Evolutionary conservation across 2,113 vertebrate genomes (phyloP), one percentile per base, ranked within the genome.

Genomic region (Poeciliopsis retropinna): DNA sequence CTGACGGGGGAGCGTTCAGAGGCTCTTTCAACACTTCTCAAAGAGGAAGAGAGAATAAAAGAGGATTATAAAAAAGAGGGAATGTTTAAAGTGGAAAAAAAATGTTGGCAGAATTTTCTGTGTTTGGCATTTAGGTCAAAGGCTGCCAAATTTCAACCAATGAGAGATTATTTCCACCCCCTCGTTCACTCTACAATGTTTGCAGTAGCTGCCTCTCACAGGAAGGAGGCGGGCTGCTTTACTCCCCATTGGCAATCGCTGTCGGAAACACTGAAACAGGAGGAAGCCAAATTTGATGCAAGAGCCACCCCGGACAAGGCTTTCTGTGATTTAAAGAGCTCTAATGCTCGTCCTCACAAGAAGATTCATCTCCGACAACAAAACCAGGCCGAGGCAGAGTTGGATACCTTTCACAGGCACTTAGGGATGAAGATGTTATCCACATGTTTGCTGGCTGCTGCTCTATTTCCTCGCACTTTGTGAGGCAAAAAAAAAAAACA

Each of bases 101-200:
- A 78, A 82, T 81, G 83, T 85, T 92, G 85, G 82, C 84, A 73
- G 74, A 72, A 85, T 85, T 80, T 85, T 90, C 83, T 64, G 30
- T 86, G 84, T 91, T 89, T 87, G 79, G 67, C 85, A 89, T 84
- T 90, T 88, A 84, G 90, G 89, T 91, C 89, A 87, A 86, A 88
- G 77, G 85, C 73, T 64, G 60, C 5, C 63, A 65, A 75, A 68
- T 73, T 70, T 84, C 79, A 82, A 54, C 82, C 89, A 87, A 87
- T 85, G 41, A 67, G 70, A 81, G 71, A 70, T 19, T 54, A 76
- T 67, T 60, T 64, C 51, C 76, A 65, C 71, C 85, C 84, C 70
- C 74, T 37, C 32, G 14, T 15, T 14, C 65, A 67, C 73, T 80
- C 75, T 72, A 81, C 68, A 47, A 37, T 65, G 62, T 83, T 88